These are phyloP conservation scores for Myripristis jacobus DNA, from an alignment of 2,797 vertebrate species.

Conservation along the genomic window DNA sequence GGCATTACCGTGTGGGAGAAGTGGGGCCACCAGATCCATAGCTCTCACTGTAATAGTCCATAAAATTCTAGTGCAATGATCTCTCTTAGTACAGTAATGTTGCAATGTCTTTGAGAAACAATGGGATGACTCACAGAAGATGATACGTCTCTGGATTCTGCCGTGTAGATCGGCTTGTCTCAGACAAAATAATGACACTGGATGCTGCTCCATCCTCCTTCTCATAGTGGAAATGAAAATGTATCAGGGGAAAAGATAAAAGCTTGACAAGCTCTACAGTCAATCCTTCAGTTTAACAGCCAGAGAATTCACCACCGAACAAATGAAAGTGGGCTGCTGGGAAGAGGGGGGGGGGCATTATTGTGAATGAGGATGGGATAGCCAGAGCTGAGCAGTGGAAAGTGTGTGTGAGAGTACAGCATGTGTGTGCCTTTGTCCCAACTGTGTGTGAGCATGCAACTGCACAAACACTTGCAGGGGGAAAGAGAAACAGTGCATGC, in stretches of 20 bases:
- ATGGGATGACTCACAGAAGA: conserved; percentile 70
- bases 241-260: conserved; percentile 83
- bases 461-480: conserved; percentile 29
- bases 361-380: conserved; percentile 58
- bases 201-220: conserved; percentile 65
- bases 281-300: conserved; percentile 83
- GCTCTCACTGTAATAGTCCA: conserved; percentile 74
- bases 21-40: conserved; percentile 63
- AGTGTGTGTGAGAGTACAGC: conserved; percentile 2
- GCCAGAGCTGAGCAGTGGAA: conserved; percentile 47
- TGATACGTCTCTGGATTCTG: conserved; percentile 73
- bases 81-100: conserved; percentile 75
- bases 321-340: conserved; percentile 76
- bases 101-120: conserved; percentile 75
- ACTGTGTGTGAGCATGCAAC: conserved; percentile 21
- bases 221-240: conserved; percentile 78
- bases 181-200: conserved; percentile 68
- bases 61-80: conserved; percentile 78
- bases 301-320: conserved; percentile 75
- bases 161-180: conserved; percentile 54
- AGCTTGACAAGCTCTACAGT: conserved; percentile 76
- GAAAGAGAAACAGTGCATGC: conserved; percentile 26
- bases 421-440: conserved; percentile 33
- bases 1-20: conserved; percentile 51
- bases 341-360: conserved; percentile 68